phyloP scores from a whole-genome alignment of 2,113 vertebrate genomes.

The Mionectes macconnelli region DNA sequence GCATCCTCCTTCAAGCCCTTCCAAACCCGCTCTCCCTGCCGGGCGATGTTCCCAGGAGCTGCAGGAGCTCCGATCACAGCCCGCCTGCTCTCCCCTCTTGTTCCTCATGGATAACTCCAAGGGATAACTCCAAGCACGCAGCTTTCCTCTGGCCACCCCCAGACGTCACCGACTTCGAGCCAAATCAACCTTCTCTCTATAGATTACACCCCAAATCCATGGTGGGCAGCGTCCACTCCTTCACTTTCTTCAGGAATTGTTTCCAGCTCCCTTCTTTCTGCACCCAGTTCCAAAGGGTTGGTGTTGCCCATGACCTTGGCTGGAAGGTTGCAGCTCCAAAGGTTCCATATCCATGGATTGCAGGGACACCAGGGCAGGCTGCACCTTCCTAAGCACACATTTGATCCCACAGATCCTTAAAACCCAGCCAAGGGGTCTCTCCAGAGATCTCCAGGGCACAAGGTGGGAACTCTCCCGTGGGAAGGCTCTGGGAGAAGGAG shows the following conservation, averaged over 20 bases:
- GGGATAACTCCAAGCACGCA: background rate
- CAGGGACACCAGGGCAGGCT: background rate
- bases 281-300: background rate
- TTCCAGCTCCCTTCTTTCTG: background rate
- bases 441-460: background rate
- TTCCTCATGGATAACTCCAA: background rate
- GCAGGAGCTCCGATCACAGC: background rate
- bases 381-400: background rate
- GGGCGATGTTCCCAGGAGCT: background rate
- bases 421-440: background rate
- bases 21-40: background rate
- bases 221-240: background rate
- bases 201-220: rapidly evolving
- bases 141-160: background rate
- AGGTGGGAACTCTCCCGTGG: background rate
- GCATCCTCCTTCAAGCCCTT: background rate
- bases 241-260: background rate
- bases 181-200: background rate
- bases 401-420: background rate
- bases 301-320: too few species aligned
- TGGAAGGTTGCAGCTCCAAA: background rate
- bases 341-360: background rate
- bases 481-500: background rate
- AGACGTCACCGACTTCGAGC: background rate
- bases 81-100: background rate